These are phyloP conservation scores for Tethya wilhelma DNA, from an alignment of 37 sponge, comb jelly and placozoan species.

Conservation along the genomic window DNA sequence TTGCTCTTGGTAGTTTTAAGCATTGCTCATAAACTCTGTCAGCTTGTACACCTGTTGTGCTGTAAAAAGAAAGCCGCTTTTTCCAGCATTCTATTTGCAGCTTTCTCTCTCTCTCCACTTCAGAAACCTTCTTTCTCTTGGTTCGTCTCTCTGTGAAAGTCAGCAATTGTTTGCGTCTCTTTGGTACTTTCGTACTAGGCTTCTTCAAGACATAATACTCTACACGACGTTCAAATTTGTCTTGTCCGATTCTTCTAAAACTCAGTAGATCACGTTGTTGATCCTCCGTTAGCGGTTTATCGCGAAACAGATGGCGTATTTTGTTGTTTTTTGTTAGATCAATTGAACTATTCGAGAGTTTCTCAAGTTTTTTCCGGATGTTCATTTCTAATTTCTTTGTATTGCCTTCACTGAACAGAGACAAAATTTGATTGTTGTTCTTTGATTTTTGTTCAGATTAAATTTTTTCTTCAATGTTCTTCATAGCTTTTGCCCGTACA, in stretches of 20 bases:
- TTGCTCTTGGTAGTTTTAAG: slow-evolving; percentile 36
- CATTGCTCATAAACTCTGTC: slow-evolving; percentile 11
- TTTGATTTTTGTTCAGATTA: no score
- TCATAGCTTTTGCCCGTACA: no score
- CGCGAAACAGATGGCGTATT: background rate
- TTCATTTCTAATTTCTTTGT: background rate
- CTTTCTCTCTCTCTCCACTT: slow-evolving; percentile 26
- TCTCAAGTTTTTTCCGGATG: background rate
- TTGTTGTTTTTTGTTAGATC: background rate
- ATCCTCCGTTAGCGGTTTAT: background rate
- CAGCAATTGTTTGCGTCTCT: slow-evolving; percentile 4
- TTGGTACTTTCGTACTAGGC: background rate
- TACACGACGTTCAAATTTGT: background rate
- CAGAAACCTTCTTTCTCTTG: background rate
- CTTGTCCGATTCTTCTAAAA: slow-evolving; percentile 12
- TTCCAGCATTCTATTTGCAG: slow-evolving; percentile 11
- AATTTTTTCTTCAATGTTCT: no score
- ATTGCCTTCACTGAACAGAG: no score
- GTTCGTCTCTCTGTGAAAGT: background rate
- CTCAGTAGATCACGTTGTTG: slow-evolving; percentile 5
- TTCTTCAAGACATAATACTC: background rate
- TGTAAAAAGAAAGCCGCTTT: slow-evolving; percentile 8
- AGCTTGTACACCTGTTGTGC: slow-evolving; percentile 9
- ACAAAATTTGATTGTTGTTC: no score
- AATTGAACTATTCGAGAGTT: background rate